A percentile compares a stretch with the other conserved stretches of the same genome.
Conservation (phyloP, 2,888 invertebrate genomes). For the Sarcophaga rosellei region DNA sequence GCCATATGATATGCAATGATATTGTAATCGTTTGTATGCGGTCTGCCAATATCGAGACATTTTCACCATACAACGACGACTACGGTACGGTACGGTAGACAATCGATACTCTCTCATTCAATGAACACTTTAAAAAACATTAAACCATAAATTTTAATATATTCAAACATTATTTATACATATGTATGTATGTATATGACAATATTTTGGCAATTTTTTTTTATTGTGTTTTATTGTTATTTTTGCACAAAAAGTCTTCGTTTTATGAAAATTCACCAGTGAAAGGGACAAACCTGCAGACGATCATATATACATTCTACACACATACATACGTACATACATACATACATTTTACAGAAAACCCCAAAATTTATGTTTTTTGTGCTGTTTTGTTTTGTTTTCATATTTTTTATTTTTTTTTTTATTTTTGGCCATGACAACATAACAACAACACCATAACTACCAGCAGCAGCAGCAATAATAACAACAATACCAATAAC, state of each 20-base stretch:
- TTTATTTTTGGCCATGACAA: slow-evolving; percentile 29
- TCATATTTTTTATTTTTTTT: neutral
- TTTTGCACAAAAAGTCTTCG: slow-evolving; percentile 37
- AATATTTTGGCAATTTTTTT: slow-evolving; percentile 6
- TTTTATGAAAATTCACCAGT: slow-evolving; percentile 37
- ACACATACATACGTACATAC: neutral
- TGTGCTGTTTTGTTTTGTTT: no score
- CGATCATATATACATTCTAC: neutral
- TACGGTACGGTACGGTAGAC: neutral
- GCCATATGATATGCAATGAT: neutral
- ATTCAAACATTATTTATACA: slow-evolving; percentile 55
- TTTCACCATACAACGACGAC: neutral
- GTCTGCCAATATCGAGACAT: slow-evolving; percentile 29
- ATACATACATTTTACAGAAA: slow-evolving; percentile 12
- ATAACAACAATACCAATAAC: slow-evolving; percentile 25
- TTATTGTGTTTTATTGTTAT: neutral
- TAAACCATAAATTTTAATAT: slow-evolving; percentile 60
- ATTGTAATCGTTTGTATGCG: neutral
- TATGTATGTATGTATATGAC: neutral
- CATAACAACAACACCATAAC: slow-evolving; percentile 1
- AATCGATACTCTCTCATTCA: slow-evolving; percentile 54
- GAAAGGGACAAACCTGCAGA: slow-evolving; percentile 13
- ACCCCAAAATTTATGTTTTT: slow-evolving; percentile 45
- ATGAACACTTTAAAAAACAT: slow-evolving; percentile 59
- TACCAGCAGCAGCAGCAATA: slow-evolving; percentile 9